These are phyloP conservation scores for Calycopis cecrops DNA, from an alignment of 1,140 invertebrate genomes.

Conservation along the genomic window DNA sequence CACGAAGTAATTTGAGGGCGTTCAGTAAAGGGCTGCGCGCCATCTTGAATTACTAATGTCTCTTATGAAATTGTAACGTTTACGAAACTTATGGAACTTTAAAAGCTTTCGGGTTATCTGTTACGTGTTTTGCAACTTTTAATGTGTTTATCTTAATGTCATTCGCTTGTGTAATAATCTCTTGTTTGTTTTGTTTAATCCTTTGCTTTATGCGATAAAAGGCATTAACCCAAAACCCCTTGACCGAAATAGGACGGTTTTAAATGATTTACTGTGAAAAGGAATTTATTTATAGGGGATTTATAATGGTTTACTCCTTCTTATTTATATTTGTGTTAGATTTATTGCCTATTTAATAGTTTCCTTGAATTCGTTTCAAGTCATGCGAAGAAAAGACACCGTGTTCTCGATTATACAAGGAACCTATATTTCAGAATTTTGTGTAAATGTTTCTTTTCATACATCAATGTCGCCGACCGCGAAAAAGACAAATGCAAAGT, in stretches of 20 bases:
- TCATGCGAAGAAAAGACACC: too few relatives aligned
- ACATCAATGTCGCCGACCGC: constrained; percentile 44
- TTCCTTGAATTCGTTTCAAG: too few relatives aligned
- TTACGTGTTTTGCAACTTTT: constrained; percentile 1
- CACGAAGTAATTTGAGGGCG: background rate
- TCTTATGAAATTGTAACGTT: background rate
- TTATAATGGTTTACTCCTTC: background rate
- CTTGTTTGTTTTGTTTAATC: background rate
- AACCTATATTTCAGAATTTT: background rate
- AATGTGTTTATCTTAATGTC: background rate
- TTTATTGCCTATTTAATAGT: background rate
- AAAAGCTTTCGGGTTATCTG: background rate
- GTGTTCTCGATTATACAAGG: background rate
- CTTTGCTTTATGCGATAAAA: background rate
- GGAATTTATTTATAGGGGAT: too few relatives aligned
- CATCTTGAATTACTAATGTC: background rate
- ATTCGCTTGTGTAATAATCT: constrained; percentile 1
- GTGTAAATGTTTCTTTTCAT: constrained; percentile 16
- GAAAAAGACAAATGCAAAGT: constrained; percentile 40
- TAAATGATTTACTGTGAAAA: too few relatives aligned
- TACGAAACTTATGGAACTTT: background rate
- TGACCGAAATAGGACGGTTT: too few relatives aligned
- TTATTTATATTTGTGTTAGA: background rate
- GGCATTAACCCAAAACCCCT: background rate
- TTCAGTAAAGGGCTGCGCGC: background rate